Evolutionary conservation across 2,888 invertebrate species (phyloP).

Genomic region (Drosophila buzzatii): DNA sequence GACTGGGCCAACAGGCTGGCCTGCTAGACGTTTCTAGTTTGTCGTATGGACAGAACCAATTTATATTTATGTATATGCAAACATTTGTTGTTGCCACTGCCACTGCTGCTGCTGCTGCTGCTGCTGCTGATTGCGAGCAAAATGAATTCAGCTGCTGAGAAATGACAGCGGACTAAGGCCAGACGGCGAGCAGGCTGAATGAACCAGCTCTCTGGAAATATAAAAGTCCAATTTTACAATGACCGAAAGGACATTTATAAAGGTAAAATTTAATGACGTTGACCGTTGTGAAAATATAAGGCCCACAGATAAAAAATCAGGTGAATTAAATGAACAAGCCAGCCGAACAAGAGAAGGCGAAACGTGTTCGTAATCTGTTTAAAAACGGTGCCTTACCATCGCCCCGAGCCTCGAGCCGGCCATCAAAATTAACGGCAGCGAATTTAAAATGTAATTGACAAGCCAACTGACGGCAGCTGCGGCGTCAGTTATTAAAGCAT

Average conservation of each 20-base stretch:
- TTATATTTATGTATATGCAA: slow-evolving; percentile 70
- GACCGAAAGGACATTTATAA: slow-evolving; percentile 59
- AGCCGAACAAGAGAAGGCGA: slow-evolving; percentile 9
- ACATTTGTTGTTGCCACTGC: slow-evolving; percentile 49
- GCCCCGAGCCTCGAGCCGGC: slow-evolving; percentile 28
- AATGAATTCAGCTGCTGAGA: slow-evolving; percentile 64
- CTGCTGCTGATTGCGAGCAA: slow-evolving; percentile 64
- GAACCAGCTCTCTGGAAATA: slow-evolving; percentile 19
- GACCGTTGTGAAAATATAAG: slow-evolving; percentile 32
- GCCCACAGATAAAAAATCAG: slow-evolving; percentile 31
- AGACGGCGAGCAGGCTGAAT: slow-evolving; percentile 18
- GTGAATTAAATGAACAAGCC: slow-evolving; percentile 60
- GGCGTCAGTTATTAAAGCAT: slow-evolving; percentile 71
- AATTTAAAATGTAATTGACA: slow-evolving; percentile 78
- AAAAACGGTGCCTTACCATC: slow-evolving; percentile 51
- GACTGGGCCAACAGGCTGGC: slow-evolving; percentile 11
- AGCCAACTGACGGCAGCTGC: slow-evolving; percentile 58
- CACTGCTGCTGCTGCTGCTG: slow-evolving; percentile 22
- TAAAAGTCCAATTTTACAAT: slow-evolving; percentile 60
- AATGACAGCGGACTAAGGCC: slow-evolving; percentile 35
- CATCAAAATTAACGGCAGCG: slow-evolving; percentile 74
- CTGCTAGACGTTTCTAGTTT: slow-evolving; percentile 43
- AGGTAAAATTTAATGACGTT: slow-evolving; percentile 72
- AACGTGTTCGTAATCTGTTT: slow-evolving; percentile 73
- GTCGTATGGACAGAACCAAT: slow-evolving; percentile 59